Percentiles rank a stretch among this genome's conserved stretches.
Conservation (phyloP, 2,888 invertebrate species). For the Odontocolon sp. region DNA sequence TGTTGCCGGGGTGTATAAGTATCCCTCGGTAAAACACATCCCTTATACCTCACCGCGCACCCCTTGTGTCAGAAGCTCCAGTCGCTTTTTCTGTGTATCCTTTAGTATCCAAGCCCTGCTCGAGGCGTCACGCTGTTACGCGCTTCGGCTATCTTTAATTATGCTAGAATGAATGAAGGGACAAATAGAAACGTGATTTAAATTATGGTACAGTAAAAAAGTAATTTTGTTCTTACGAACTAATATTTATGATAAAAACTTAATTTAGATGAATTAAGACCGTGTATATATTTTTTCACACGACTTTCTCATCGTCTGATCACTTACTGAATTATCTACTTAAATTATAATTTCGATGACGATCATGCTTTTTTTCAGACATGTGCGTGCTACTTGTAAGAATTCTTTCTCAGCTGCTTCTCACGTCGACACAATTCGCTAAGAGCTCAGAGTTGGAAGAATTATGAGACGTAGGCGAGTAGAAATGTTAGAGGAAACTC, state of each 20-base stretch:
- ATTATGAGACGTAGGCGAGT: slow-evolving; percentile 35
- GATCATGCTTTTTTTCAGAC: no score
- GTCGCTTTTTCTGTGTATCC: slow-evolving; percentile 67
- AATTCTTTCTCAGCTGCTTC: not conserved
- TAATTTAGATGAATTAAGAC: no score
- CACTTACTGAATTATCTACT: no score
- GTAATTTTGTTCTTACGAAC: no score
- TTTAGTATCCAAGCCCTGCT: slow-evolving; percentile 68
- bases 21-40: slow-evolving; percentile 80
- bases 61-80: slow-evolving; percentile 60
- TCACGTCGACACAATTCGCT: not conserved
- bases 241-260: not conserved
- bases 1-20: slow-evolving; percentile 77
- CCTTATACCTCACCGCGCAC: slow-evolving; percentile 74
- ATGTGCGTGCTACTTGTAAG: no score
- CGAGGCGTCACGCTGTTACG: slow-evolving; percentile 78
- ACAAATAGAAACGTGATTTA: slow-evolving; percentile 33
- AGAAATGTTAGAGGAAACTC: slow-evolving; percentile 14
- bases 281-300: no score
- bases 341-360: no score
- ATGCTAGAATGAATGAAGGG: slow-evolving; percentile 69
- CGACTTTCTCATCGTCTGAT: no score
- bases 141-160: slow-evolving; percentile 79
- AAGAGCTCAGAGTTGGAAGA: slow-evolving; percentile 10
- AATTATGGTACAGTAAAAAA: not conserved